phyloP scores from a whole-genome alignment of 2,888 invertebrate genomes.

The Noctua fimbriata region DNA sequence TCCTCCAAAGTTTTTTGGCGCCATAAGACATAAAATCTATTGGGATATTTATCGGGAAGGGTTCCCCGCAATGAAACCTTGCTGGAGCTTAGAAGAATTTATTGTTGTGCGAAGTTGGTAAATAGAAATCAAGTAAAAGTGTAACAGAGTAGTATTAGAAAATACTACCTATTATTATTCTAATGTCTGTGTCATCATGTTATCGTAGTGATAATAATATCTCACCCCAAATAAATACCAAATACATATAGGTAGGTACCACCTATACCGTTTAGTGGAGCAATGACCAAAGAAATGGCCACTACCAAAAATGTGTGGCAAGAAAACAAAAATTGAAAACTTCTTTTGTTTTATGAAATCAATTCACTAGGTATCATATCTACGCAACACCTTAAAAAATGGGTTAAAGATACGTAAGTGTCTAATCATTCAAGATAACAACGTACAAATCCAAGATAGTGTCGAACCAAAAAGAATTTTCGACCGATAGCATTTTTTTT shows the following conservation, averaged over 20 bases:
- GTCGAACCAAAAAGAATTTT: conserved; percentile 75
- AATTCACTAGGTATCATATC: conserved; percentile 27
- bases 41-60: background rate
- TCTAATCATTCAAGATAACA: conserved; percentile 53
- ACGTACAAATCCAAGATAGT: conserved; percentile 54
- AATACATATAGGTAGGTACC: background rate
- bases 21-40: conserved; percentile 37
- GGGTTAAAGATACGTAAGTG: conserved; percentile 60
- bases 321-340: background rate
- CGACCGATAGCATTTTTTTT: conserved; percentile 78
- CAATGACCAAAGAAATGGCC: background rate
- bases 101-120: background rate
- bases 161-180: background rate
- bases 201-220: background rate
- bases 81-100: conserved; percentile 12
- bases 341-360: conserved; percentile 36
- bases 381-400: conserved; percentile 54
- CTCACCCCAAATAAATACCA: background rate
- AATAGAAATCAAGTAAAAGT: background rate
- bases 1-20: conserved; percentile 47
- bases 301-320: background rate
- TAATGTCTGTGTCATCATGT: background rate
- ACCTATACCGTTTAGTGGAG: background rate
- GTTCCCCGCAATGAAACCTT: background rate
- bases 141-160: background rate